These are phyloP conservation scores for Osmerus mordax DNA, from an alignment of 2,113 vertebrate species.

Conservation along the genomic window DNA sequence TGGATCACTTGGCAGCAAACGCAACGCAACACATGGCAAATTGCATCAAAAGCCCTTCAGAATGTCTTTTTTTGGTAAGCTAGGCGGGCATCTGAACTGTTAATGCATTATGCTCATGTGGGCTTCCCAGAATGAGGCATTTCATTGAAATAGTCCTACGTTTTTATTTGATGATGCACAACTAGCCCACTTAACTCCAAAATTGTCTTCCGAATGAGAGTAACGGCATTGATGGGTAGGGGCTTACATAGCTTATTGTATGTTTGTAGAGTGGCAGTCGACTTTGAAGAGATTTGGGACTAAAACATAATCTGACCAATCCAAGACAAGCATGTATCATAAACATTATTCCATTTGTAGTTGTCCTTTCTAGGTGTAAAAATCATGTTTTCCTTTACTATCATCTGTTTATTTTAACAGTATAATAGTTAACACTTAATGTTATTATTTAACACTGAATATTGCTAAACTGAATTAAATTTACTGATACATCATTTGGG, in stretches of 20 bases:
- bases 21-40: conserved; percentile 29
- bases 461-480: too few relatives aligned
- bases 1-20: conserved; percentile 37
- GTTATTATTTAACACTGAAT: too few relatives aligned
- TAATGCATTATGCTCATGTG: conserved; percentile 1
- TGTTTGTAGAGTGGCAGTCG: background rate
- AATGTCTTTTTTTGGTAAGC: conserved; percentile 17
- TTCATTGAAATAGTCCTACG: background rate
- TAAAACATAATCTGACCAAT: too few relatives aligned
- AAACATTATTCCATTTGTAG: too few relatives aligned
- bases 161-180: conserved; percentile 1
- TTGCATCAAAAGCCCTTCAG: conserved; percentile 22
- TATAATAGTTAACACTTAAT: too few relatives aligned
- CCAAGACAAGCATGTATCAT: too few relatives aligned
- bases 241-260: background rate
- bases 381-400: too few relatives aligned
- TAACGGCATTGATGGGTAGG: background rate
- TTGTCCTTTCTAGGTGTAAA: too few relatives aligned
- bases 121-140: background rate
- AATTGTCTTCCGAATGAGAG: background rate
- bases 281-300: too few relatives aligned
- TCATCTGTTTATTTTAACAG: too few relatives aligned
- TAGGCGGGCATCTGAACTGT: background rate
- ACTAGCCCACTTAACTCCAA: background rate
- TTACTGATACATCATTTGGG: too few relatives aligned